Evolutionary conservation across 2,113 vertebrate species (phyloP).

Genomic region (Verasper variegatus): DNA sequence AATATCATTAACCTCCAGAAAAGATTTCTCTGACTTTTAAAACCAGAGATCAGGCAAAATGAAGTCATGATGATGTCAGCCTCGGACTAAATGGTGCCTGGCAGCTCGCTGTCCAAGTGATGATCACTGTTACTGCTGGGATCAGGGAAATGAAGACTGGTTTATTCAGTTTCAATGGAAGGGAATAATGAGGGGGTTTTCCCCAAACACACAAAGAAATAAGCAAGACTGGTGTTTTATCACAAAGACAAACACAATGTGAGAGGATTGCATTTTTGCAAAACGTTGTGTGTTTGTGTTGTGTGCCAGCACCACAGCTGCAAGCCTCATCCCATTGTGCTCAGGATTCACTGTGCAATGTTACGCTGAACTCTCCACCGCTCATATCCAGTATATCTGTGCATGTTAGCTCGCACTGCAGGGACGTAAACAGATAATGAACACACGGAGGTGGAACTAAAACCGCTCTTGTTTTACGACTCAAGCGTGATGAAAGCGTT

Average conservation of each 20-base stretch:
- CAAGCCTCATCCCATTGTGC: not conserved
- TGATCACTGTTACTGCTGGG: slow-evolving; percentile 2
- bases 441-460: slow-evolving; percentile 22
- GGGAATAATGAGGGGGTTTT: not conserved
- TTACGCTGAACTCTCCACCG: not conserved
- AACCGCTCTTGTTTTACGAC: slow-evolving; percentile 13
- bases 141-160: slow-evolving; percentile 15
- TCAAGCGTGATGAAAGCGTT: slow-evolving; percentile 23
- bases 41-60: slow-evolving; percentile 21
- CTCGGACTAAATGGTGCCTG: slow-evolving; percentile 20
- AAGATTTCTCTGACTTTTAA: slow-evolving; percentile 26
- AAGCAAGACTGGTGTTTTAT: not conserved
- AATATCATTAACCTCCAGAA: slow-evolving; percentile 23
- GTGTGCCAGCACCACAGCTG: not conserved
- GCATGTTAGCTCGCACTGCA: not conserved
- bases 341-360: slow-evolving; percentile 8
- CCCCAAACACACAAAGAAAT: not conserved
- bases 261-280: slow-evolving; percentile 4
- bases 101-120: slow-evolving; percentile 40
- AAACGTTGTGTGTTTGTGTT: not conserved
- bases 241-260: not conserved
- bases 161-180: slow-evolving; percentile 21
- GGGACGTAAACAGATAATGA: slow-evolving; percentile 17
- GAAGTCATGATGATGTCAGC: slow-evolving; percentile 55
- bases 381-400: not conserved